These are phyloP conservation scores for Scaptomyza polygonia DNA, from an alignment of 2,888 invertebrate species.

Conservation along the genomic window DNA sequence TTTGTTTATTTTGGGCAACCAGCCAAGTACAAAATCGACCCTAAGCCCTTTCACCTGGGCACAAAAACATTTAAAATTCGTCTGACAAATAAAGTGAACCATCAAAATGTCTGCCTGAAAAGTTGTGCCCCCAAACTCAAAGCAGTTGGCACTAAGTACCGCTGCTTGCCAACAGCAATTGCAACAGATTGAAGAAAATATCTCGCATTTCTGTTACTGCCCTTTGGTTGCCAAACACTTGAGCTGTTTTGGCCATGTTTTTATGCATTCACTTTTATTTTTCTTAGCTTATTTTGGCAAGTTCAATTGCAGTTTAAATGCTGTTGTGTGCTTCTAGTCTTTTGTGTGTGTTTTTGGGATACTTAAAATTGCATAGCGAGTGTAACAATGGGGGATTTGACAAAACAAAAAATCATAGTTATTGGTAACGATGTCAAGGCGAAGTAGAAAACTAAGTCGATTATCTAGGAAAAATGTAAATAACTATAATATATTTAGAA, in stretches of 20 bases:
- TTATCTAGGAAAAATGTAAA: too few species aligned
- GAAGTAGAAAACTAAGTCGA: too few species aligned
- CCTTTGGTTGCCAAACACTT: neutral
- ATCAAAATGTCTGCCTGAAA: conserved; percentile 33
- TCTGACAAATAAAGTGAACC: conserved; percentile 39
- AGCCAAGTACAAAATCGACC: conserved; percentile 9
- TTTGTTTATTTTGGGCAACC: conserved; percentile 17
- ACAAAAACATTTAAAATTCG: conserved; percentile 32
- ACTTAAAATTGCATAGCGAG: conserved; percentile 1
- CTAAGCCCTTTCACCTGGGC: conserved; percentile 13
- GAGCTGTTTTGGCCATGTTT: conserved; percentile 1
- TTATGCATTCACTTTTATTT: conserved; percentile 7
- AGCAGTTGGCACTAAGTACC: conserved; percentile 11
- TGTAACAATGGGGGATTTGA: conserved; percentile 9
- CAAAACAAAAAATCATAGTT: neutral
- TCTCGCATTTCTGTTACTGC: conserved; percentile 14
- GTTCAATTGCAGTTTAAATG: conserved; percentile 50
- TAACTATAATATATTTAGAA: too few species aligned
- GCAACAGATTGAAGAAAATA: conserved; percentile 21
- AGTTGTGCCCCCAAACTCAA: neutral
- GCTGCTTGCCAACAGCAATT: conserved; percentile 12
- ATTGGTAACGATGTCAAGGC: too few species aligned
- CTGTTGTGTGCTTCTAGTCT: conserved; percentile 26
- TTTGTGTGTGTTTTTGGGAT: conserved; percentile 11
- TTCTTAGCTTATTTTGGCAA: conserved; percentile 9